These are phyloP conservation scores for Mylabris sibirica DNA, from an alignment of 2,888 invertebrate genomes.

Conservation along the genomic window DNA sequence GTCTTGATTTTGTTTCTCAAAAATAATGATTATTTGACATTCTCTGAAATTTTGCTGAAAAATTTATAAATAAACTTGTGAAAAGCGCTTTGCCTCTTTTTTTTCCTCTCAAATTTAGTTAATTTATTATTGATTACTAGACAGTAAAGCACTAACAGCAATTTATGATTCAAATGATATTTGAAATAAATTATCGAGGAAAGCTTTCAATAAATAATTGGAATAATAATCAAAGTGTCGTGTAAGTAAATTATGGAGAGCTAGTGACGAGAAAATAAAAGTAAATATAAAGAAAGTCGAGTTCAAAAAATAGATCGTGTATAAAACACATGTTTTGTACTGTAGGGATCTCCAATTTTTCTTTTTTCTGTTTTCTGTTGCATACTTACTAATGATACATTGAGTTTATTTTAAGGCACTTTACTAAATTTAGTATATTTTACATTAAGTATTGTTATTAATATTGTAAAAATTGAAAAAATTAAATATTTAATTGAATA, in stretches of 20 bases:
- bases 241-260: slow-evolving; percentile 31
- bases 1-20: background rate
- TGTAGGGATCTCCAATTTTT: slow-evolving; percentile 25
- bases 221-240: slow-evolving; percentile 24
- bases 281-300: slow-evolving; percentile 33
- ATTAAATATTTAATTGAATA: slow-evolving; percentile 7
- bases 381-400: slow-evolving; percentile 41
- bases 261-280: slow-evolving; percentile 31
- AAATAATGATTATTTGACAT: background rate
- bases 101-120: background rate
- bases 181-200: slow-evolving; percentile 17
- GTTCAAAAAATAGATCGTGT: slow-evolving; percentile 33
- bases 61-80: background rate
- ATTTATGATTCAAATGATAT: slow-evolving; percentile 1
- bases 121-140: background rate
- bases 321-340: slow-evolving; percentile 35
- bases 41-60: background rate
- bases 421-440: slow-evolving; percentile 43
- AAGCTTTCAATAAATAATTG: slow-evolving; percentile 24
- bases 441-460: slow-evolving; percentile 39
- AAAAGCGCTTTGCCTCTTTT: background rate
- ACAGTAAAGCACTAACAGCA: background rate
- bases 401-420: slow-evolving; percentile 46
- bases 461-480: background rate
- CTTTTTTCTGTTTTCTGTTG: slow-evolving; percentile 23